Conservation (phyloP, 2,113 vertebrate genomes). For the Lophius piscatorius region DNA sequence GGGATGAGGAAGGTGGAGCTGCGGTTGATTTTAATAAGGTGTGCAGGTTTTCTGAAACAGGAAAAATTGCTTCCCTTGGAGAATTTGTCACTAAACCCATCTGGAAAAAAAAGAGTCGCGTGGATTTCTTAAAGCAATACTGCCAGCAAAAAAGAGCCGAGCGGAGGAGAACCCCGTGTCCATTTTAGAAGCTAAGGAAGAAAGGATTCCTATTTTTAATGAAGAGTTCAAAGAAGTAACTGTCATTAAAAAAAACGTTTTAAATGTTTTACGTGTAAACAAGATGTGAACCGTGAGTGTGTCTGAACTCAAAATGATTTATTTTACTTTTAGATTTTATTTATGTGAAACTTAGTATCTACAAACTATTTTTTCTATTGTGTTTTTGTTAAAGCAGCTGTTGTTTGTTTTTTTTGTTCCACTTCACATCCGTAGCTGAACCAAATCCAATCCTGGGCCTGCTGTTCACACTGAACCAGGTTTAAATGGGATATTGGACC, state of each 20-base stretch:
- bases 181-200: slow-evolving; percentile 25
- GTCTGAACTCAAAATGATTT: slow-evolving; percentile 35
- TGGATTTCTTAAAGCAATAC: slow-evolving; percentile 82
- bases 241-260: slow-evolving; percentile 22
- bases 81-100: slow-evolving; percentile 36
- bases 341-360: slow-evolving; percentile 62
- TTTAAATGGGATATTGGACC: neutral
- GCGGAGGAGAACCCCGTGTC: neutral
- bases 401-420: slow-evolving; percentile 47
- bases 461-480: too few species aligned
- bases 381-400: slow-evolving; percentile 66
- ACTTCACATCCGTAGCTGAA: too few species aligned
- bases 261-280: slow-evolving; percentile 48
- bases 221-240: neutral
- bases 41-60: neutral
- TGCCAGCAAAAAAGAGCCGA: slow-evolving; percentile 63
- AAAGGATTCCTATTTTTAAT: slow-evolving; percentile 51
- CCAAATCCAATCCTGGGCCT: too few species aligned
- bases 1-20: too few species aligned
- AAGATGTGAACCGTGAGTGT: slow-evolving; percentile 46
- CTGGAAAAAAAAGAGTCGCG: slow-evolving; percentile 73
- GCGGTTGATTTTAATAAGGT: neutral
- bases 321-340: slow-evolving; percentile 58
- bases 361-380: slow-evolving; percentile 73
- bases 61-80: slow-evolving; percentile 36